Conservation (phyloP, 2,113 vertebrate species). For the Amblyornis subalaris region DNA sequence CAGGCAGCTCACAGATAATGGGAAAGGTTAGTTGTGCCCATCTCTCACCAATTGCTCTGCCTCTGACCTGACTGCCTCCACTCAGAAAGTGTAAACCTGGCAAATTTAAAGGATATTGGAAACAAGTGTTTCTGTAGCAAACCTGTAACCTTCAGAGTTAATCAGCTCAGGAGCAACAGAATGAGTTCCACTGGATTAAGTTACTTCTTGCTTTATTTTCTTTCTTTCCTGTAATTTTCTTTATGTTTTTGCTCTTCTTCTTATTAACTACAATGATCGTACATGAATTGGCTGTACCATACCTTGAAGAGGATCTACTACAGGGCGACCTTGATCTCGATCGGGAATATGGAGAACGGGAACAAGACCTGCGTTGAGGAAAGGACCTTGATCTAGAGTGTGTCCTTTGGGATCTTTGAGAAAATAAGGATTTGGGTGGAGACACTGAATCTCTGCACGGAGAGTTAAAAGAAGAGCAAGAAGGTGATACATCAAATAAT, state of each 20-base stretch:
- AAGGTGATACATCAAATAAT: conserved; percentile 90
- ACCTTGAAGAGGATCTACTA: conserved; percentile 90
- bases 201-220: not conserved
- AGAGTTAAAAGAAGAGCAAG: conserved; percentile 92
- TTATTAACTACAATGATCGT: not conserved
- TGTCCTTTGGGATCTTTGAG: conserved; percentile 86
- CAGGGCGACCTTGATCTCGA: conserved; percentile 92
- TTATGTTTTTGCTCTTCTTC: not conserved
- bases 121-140: not conserved
- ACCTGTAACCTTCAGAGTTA: not conserved
- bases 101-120: conserved; percentile 13
- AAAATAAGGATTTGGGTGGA: conserved; percentile 87
- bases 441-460: conserved; percentile 91
- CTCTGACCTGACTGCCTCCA: conserved; percentile 14
- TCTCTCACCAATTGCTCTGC: conserved; percentile 48
- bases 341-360: conserved; percentile 87
- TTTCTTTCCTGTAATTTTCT: not conserved
- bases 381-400: conserved; percentile 80
- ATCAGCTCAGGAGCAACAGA: not conserved
- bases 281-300: conserved; percentile 43
- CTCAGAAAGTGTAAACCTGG: not conserved
- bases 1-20: conserved; percentile 37
- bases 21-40: conserved; percentile 42
- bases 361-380: conserved; percentile 83
- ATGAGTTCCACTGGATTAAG: not conserved